A percentile compares a stretch with the other conserved stretches of the same genome.
Evolutionary conservation across 2,888 invertebrate species (phyloP).

Genomic region (Ptycholaimellus sp.): DNA sequence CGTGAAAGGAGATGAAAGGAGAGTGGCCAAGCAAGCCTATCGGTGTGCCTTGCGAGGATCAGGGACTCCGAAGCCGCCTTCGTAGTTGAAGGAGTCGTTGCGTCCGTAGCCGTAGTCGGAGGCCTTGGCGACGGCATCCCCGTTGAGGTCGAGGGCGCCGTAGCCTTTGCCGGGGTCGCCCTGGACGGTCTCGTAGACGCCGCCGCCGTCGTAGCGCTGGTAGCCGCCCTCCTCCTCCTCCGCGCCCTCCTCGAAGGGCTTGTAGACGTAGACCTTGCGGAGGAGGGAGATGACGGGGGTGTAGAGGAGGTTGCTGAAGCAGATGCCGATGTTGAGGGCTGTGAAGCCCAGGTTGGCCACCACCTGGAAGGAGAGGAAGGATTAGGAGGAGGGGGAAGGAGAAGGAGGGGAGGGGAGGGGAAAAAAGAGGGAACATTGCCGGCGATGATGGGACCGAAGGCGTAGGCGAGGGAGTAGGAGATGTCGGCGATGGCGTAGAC

Average conservation of each 20-base stretch:
- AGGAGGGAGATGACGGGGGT: constrained; percentile 69
- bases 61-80: background rate
- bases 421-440: too few species aligned
- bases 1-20: too few species aligned
- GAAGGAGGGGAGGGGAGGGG: too few species aligned
- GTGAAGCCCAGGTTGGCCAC: constrained; percentile 81
- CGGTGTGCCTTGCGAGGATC: background rate
- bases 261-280: constrained; percentile 77
- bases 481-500: constrained; percentile 92
- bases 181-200: background rate
- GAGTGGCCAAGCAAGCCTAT: background rate
- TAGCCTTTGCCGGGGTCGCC: background rate
- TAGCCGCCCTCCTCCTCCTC: constrained; percentile 7
- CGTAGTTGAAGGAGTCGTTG: background rate
- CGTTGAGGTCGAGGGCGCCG: constrained; percentile 9
- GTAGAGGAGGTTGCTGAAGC: constrained; percentile 70
- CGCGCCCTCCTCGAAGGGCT: constrained; percentile 57
- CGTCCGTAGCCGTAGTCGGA: constrained; percentile 1
- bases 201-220: constrained; percentile 7
- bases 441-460: constrained; percentile 90
- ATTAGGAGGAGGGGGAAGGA: too few species aligned
- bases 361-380: too few species aligned
- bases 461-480: constrained; percentile 92
- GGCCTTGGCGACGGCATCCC: background rate
- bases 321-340: constrained; percentile 74